Conservation (phyloP, 1,140 invertebrate genomes). For the Drosophila persimilis region DNA sequence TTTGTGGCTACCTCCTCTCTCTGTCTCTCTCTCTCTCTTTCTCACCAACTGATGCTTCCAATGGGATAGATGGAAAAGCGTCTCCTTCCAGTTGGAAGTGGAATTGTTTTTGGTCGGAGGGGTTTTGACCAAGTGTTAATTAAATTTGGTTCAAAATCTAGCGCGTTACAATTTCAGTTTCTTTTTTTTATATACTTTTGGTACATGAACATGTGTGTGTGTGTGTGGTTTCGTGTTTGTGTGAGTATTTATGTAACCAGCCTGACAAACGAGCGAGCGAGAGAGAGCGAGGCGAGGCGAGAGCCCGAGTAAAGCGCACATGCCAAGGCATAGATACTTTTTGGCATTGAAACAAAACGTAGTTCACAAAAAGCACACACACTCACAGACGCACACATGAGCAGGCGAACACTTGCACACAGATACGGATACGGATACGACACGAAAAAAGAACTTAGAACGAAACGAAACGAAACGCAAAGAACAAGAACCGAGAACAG, state of each 20-base stretch:
- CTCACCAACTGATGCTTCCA: conserved; percentile 17
- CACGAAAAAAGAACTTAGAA: conserved; percentile 60
- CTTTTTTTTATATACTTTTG: conserved; percentile 3
- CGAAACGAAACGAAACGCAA: conserved; percentile 49
- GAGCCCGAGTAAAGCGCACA: conserved; percentile 46
- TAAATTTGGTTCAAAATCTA: conserved; percentile 58
- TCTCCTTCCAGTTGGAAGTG: conserved; percentile 36
- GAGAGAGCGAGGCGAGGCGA: conserved; percentile 18
- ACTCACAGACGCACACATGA: conserved; percentile 23
- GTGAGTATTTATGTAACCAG: conserved; percentile 79
- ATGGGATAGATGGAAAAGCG: conserved; percentile 5
- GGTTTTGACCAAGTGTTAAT: conserved; percentile 59
- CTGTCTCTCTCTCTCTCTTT: not conserved
- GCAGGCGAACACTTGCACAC: conserved; percentile 28
- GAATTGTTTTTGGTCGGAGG: conserved; percentile 17
- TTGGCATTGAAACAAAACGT: conserved; percentile 81
- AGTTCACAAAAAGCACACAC: conserved; percentile 74
- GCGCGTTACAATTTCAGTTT: conserved; percentile 52
- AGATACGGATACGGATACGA: conserved; percentile 35
- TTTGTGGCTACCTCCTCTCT: not conserved
- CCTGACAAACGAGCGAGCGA: conserved; percentile 44
- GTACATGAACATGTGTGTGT: not conserved
- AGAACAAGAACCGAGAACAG: conserved; percentile 33
- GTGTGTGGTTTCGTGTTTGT: conserved; percentile 14
- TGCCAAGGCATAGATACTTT: conserved; percentile 73